Conservation (phyloP, 1,140 invertebrate species). For the Dendroctonus valens region DNA sequence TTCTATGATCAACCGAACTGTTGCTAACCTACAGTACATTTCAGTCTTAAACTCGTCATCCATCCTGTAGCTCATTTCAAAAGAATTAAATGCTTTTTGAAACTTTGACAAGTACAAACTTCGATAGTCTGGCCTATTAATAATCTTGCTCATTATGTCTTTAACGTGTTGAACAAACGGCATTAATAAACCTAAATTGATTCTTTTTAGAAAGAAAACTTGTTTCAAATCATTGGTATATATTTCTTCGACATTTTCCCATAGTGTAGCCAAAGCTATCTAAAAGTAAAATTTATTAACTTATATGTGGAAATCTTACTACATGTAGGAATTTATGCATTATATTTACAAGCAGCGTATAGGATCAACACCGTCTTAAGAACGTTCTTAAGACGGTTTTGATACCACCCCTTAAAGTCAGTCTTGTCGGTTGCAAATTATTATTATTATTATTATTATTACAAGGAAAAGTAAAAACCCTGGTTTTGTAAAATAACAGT, state of each 20-base stretch:
- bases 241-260: constrained; percentile 56
- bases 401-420: too few species aligned
- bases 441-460: too few species aligned
- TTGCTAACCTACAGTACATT: constrained; percentile 45
- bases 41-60: constrained; percentile 53
- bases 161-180: constrained; percentile 55
- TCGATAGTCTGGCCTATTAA: constrained; percentile 55
- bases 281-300: constrained; percentile 37
- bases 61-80: constrained; percentile 56
- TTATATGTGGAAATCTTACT: neutral
- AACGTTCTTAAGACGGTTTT: too few species aligned
- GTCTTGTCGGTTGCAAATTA: too few species aligned
- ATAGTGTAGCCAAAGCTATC: constrained; percentile 53
- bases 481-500: too few species aligned
- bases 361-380: too few species aligned
- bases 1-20: neutral
- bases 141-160: constrained; percentile 54
- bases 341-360: too few species aligned
- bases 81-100: constrained; percentile 57
- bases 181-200: constrained; percentile 53
- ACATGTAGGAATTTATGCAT: neutral
- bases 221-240: constrained; percentile 57
- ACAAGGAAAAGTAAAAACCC: too few species aligned
- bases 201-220: constrained; percentile 55
- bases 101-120: constrained; percentile 56